Evolutionary conservation across 2,888 invertebrate genomes (phyloP).

Genomic region (Venusia cambrica): DNA sequence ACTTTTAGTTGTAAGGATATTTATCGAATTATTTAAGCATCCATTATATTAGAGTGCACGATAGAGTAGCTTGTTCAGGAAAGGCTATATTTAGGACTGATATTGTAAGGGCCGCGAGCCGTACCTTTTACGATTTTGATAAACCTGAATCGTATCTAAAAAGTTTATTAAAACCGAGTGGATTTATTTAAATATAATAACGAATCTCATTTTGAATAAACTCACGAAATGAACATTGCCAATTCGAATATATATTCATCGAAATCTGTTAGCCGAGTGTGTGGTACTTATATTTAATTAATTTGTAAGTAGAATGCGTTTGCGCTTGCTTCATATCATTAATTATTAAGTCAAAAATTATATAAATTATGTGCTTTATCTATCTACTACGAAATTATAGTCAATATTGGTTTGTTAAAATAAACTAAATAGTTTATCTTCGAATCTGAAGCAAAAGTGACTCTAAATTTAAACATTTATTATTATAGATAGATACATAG

Average conservation of each 20-base stretch:
- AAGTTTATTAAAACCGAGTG: too few species aligned
- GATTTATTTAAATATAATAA: too few species aligned
- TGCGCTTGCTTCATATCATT: slow-evolving; percentile 77
- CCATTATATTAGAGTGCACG: slow-evolving; percentile 21
- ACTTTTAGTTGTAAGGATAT: slow-evolving; percentile 1
- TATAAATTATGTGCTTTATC: slow-evolving; percentile 25
- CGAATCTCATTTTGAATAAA: too few species aligned
- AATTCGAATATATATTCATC: slow-evolving; percentile 2
- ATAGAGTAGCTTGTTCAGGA: slow-evolving; percentile 20
- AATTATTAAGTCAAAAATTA: slow-evolving; percentile 59
- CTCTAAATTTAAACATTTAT: slow-evolving; percentile 29
- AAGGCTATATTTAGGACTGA: slow-evolving; percentile 27
- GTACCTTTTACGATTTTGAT: slow-evolving; percentile 19
- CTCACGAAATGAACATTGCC: too few species aligned
- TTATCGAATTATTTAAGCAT: slow-evolving; percentile 13
- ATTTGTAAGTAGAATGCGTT: slow-evolving; percentile 35
- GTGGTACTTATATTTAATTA: slow-evolving; percentile 6
- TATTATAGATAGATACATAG: too few species aligned
- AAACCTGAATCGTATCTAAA: too few species aligned
- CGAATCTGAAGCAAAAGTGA: slow-evolving; percentile 26
- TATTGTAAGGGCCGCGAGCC: slow-evolving; percentile 17
- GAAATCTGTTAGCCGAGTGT: slow-evolving; percentile 1
- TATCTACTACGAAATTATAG: slow-evolving; percentile 19
- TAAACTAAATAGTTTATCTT: slow-evolving; percentile 28
- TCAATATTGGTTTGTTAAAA: slow-evolving; percentile 29